phyloP scores from a whole-genome alignment of 1,140 invertebrate species.

The Phocides pigmalion region DNA sequence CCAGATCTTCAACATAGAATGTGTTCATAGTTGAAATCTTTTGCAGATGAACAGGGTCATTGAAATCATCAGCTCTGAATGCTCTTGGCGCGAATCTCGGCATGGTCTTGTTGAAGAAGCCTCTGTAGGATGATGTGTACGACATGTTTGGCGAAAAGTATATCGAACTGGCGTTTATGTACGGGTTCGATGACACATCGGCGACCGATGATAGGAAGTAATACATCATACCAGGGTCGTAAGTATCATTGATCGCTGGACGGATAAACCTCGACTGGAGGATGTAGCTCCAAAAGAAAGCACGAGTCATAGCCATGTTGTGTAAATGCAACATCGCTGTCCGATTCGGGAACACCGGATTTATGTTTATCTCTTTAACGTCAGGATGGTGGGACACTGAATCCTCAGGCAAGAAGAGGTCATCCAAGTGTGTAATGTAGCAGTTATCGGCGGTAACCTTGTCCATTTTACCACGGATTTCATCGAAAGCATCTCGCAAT shows the following conservation, averaged over 20 bases:
- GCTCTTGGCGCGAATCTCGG: conserved; percentile 97
- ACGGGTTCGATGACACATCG: conserved; percentile 96
- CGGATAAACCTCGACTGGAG: conserved; percentile 95
- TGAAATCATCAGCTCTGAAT: conserved; percentile 95
- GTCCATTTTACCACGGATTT: conserved; percentile 92
- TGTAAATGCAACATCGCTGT: conserved; percentile 96
- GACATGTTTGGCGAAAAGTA: conserved; percentile 98
- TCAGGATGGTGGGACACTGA: conserved; percentile 96
- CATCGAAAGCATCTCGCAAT: conserved; percentile 93
- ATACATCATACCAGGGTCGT: conserved; percentile 99
- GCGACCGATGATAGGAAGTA: conserved; percentile 97
- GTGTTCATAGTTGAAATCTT: conserved; percentile 96
- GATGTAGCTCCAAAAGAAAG: conserved; percentile 98
- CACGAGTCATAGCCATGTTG: conserved; percentile 96
- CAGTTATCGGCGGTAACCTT: conserved; percentile 94
- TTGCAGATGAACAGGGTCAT: conserved; percentile 96
- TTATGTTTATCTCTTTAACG: conserved; percentile 97
- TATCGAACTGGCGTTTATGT: conserved; percentile 96
- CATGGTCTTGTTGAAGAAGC: conserved; percentile 98
- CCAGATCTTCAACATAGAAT: conserved; percentile 92
- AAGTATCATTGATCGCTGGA: conserved; percentile 95
- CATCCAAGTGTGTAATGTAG: conserved; percentile 91
- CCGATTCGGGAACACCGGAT: conserved; percentile 97
- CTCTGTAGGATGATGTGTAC: conserved; percentile 96
- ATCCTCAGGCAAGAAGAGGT: conserved; percentile 93